Base-by-base conservation (phyloP, 30 jellyfish, hydroid and myxozoan species). In the Aurelia sp. region DNA sequence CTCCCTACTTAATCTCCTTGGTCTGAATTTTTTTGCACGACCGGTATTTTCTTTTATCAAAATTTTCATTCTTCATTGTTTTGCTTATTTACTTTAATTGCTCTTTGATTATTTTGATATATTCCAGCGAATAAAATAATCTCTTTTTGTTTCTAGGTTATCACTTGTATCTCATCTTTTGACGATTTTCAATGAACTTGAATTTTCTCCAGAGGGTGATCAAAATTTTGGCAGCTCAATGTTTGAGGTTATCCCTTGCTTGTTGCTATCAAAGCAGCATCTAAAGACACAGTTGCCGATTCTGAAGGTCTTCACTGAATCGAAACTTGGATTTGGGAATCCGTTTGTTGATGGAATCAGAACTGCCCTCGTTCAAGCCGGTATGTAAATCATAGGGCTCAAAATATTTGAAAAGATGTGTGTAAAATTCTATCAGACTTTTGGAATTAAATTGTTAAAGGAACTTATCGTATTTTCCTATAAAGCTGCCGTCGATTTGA, bases 311-410 rank as follows among this genome's bases (percentile, higher is more conserved):
- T 53, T 84, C 30, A 22, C 31, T 6, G 69, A 50, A 6, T 84
- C 93, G 5, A 31, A 77, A 11, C 60, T 84, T 72, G 93, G 68
- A 38, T 62, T 38, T 1, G 30, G 12, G 21, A 76, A 84, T 84
- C 77, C 78, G 0, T 64, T 72, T 13, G 16, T 72, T 30, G 68
- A 33, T 17, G 93, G 87, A 41, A 70, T 84, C 70, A 55, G 76
- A 8, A 67, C 22, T 9, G 68, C 75, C 47, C 4, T 84, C 0
- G 40, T 24, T 15, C 31, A 62, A 9, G 31, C 59, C 4, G 93
- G 93, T 84, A 73, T 18, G 47, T 62, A 16, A 0, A 27, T 20
- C 33, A 27, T 27, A 27, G 33, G 33, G 33, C 33, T 63, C 74
- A 57, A 13, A 13, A 13, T 13, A 1, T 13, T 15, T 13, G 35